Evolutionary conservation across 2,797 vertebrate species (phyloP).

Genomic region (Melanotaenia trifasciata): DNA sequence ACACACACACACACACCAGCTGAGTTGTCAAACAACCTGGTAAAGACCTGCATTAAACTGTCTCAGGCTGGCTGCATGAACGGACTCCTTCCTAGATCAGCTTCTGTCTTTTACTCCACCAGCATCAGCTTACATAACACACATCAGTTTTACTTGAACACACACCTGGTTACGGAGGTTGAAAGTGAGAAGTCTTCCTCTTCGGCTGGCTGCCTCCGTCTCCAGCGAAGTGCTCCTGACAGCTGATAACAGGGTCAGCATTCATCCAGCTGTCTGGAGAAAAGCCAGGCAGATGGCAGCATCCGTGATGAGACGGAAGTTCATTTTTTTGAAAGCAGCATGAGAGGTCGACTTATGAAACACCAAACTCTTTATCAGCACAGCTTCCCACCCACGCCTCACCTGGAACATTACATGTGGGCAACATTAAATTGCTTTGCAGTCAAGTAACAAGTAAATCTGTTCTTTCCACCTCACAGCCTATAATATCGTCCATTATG

Average conservation of each 20-base stretch:
- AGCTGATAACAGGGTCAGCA: conserved; percentile 6
- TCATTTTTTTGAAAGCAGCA: conserved; percentile 23
- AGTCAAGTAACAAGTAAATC: conserved; percentile 37
- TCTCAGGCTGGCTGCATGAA: neutral
- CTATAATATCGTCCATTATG: too few species aligned
- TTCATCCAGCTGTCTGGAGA: conserved; percentile 3
- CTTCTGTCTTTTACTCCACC: neutral
- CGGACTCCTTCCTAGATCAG: too few species aligned
- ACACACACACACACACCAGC: conserved; percentile 8
- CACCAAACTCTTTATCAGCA: conserved; percentile 13
- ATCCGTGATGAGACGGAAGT: too few species aligned
- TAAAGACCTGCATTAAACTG: neutral
- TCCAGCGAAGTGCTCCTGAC: conserved; percentile 14
- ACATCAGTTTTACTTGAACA: too few species aligned
- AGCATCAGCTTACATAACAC: too few species aligned
- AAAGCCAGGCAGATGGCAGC: conserved; percentile 8
- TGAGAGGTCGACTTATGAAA: conserved; percentile 45
- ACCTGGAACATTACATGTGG: conserved; percentile 57
- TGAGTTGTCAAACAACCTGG: conserved; percentile 21
- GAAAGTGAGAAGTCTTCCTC: neutral
- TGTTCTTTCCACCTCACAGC: conserved; percentile 15
- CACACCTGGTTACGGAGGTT: neutral
- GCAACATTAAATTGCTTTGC: conserved; percentile 47
- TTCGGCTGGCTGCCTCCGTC: too few species aligned
- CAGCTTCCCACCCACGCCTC: conserved; percentile 52